phyloP scores from a whole-genome alignment of 92 coral and sea anemone species.

The Palythoa heliodiscus region DNA sequence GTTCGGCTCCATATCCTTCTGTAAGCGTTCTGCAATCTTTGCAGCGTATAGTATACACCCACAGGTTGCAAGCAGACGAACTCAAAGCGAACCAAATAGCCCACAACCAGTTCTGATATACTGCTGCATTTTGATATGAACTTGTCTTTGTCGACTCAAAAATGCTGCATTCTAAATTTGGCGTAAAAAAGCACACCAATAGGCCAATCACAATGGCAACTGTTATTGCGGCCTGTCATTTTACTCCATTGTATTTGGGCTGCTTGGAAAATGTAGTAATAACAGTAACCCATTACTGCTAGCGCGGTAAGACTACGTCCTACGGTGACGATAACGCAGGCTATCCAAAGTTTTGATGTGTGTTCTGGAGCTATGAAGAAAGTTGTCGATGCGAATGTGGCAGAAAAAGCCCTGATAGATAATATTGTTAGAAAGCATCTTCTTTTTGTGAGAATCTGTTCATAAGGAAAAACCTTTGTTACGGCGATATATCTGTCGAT shows the following conservation, averaged over 20 bases:
- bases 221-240: conserved; percentile 38
- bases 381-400: neutral
- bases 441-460: neutral
- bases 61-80: conserved; percentile 47
- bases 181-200: conserved; percentile 33
- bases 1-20: neutral
- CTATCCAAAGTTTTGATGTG: conserved; percentile 1
- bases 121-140: conserved; percentile 20
- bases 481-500: neutral
- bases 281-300: neutral
- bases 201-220: conserved; percentile 40
- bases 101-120: conserved; percentile 53
- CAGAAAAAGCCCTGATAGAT: neutral
- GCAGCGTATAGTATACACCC: conserved; percentile 45
- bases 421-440: neutral
- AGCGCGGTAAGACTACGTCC: neutral
- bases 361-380: neutral
- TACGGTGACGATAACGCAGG: neutral
- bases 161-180: conserved; percentile 41
- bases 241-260: conserved; percentile 28
- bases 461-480: neutral
- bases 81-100: conserved; percentile 35
- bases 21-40: neutral
- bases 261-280: neutral
- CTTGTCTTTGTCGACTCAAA: conserved; percentile 38